These are phyloP conservation scores for Dicentrarchus labrax DNA, from an alignment of 2,113 vertebrate genomes.

Conservation along the genomic window DNA sequence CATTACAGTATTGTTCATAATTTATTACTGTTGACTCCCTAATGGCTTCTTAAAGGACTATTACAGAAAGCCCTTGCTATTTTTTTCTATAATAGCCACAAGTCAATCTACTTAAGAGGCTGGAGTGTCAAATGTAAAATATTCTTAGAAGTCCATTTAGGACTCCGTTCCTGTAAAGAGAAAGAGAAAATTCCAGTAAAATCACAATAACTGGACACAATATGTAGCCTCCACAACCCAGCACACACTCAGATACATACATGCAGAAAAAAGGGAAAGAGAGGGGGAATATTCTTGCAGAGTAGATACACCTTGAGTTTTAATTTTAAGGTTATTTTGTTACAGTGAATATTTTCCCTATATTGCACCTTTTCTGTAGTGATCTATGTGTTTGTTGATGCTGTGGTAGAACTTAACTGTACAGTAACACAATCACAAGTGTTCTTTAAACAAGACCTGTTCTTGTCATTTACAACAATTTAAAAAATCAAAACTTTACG, in stretches of 20 bases:
- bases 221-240: not conserved
- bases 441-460: not conserved
- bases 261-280: not conserved
- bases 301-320: not conserved
- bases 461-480: not conserved
- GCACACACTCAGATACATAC: not conserved
- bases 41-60: slow-evolving; percentile 84
- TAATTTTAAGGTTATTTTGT: too few relatives aligned
- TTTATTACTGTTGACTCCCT: slow-evolving; percentile 83
- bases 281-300: not conserved
- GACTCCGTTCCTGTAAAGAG: slow-evolving; percentile 44
- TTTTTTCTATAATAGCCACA: slow-evolving; percentile 74
- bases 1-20: slow-evolving; percentile 84
- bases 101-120: slow-evolving; percentile 75
- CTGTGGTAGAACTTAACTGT: not conserved
- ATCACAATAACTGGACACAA: slow-evolving; percentile 31
- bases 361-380: not conserved
- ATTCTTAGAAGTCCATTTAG: slow-evolving; percentile 48
- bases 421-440: not conserved
- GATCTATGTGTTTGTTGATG: not conserved
- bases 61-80: slow-evolving; percentile 72
- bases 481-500: not conserved
- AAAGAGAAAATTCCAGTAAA: slow-evolving; percentile 44
- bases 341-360: not conserved
- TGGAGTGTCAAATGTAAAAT: slow-evolving; percentile 57